Percentiles rank a stretch among this genome's conserved stretches.
phyloP scores from a whole-genome alignment of 2,888 invertebrate genomes.

The Pegoplata infirma region DNA sequence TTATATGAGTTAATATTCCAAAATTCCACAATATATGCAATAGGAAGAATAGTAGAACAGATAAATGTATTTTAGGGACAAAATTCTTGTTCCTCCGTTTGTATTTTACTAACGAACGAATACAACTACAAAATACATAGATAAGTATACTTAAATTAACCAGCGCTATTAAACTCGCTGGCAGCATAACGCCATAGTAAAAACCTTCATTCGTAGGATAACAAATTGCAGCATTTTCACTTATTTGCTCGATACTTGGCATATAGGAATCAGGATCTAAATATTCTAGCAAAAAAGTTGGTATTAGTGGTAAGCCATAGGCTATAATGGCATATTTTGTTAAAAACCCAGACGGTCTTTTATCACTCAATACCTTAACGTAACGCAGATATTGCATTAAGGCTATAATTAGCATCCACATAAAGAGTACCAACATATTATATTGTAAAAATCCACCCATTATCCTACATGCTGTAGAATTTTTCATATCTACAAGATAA shows the following conservation, averaged over 20 bases:
- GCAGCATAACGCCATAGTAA: conserved; percentile 79
- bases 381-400: conserved; percentile 79
- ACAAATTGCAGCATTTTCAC: conserved; percentile 76
- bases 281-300: conserved; percentile 79
- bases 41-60: conserved; percentile 80
- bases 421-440: conserved; percentile 83
- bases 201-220: conserved; percentile 80
- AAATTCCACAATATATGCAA: conserved; percentile 82
- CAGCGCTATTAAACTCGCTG: conserved; percentile 79
- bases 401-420: conserved; percentile 86
- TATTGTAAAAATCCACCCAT: conserved; percentile 83
- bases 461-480: conserved; percentile 77
- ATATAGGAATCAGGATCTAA: conserved; percentile 79
- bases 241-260: conserved; percentile 63
- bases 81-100: no score
- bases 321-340: conserved; percentile 82
- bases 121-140: conserved; percentile 78
- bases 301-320: conserved; percentile 81
- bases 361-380: neutral
- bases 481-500: conserved; percentile 65
- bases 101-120: conserved; percentile 72
- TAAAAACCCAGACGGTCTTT: conserved; percentile 81
- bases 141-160: conserved; percentile 80
- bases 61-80: no score
- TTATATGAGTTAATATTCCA: conserved; percentile 80